A percentile compares a stretch with the other conserved stretches of the same genome.
phyloP scores from a whole-genome alignment of 2,113 vertebrate species.

The Grammomys surdaster region DNA sequence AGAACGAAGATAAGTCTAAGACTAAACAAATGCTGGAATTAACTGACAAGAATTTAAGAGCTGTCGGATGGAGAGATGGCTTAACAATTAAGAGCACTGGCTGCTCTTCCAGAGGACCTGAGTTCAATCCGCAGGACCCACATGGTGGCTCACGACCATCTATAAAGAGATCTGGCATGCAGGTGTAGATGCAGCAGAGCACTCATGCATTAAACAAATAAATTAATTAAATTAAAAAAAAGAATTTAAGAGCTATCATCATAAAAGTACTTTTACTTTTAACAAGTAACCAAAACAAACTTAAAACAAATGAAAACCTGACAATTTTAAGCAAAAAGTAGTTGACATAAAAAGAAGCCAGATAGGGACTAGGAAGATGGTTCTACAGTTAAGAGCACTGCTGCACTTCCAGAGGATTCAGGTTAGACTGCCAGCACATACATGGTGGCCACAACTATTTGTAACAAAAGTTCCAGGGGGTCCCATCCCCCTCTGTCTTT shows the following conservation, averaged over 20 bases:
- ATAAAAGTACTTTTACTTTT: neutral
- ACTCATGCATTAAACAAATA: no score
- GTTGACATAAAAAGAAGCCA: neutral
- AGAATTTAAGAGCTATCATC: constrained; percentile 25
- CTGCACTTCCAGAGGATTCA: neutral
- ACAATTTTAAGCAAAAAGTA: neutral
- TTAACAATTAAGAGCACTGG: no score
- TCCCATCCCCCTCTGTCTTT: neutral
- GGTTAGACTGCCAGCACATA: neutral
- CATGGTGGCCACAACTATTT: neutral
- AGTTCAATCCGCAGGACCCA: no score
- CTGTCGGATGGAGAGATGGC: neutral
- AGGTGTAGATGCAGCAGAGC: no score
- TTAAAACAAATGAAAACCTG: neutral
- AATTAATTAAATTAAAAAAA: neutral
- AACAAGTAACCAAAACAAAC: neutral
- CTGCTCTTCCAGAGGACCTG: no score
- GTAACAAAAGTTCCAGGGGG: no score
- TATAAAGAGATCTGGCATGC: no score
- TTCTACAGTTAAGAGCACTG: neutral
- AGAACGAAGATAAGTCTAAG: neutral
- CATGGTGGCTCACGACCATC: no score
- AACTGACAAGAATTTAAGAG: constrained; percentile 25
- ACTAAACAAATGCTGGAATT: neutral
- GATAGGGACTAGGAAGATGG: neutral